These are phyloP conservation scores for Microplitis deprimator DNA, from an alignment of 2,888 invertebrate species.

Conservation along the genomic window DNA sequence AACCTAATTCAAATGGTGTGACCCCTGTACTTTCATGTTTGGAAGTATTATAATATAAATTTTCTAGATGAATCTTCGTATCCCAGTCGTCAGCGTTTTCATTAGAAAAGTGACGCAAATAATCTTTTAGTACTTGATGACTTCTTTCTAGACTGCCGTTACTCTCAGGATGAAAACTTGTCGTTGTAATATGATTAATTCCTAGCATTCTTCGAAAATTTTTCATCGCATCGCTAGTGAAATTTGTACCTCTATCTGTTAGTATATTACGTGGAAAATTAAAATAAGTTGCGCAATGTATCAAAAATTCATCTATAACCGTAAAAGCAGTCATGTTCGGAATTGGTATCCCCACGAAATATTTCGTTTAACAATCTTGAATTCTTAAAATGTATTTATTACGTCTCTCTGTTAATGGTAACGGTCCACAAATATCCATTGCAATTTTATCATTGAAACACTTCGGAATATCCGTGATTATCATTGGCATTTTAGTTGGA, in stretches of 20 bases:
- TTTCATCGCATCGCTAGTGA: conserved; percentile 22
- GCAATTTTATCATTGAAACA: too few species aligned
- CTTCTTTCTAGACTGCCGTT: conserved; percentile 6
- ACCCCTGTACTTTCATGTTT: conserved; percentile 35
- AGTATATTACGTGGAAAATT: neutral
- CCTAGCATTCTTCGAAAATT: conserved; percentile 16
- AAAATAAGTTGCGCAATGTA: too few species aligned
- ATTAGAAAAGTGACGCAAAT: conserved; percentile 24
- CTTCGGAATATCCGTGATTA: too few species aligned
- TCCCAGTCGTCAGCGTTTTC: conserved; percentile 38
- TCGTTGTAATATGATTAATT: too few species aligned
- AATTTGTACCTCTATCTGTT: conserved; percentile 4
- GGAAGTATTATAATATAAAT: conserved; percentile 35
- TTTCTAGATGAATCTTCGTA: conserved; percentile 14
- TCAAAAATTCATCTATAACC: too few species aligned
- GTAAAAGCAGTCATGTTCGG: too few species aligned
- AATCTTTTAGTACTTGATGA: conserved; percentile 10
- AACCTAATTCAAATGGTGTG: conserved; percentile 22
- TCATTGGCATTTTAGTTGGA: too few species aligned
- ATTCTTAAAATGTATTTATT: too few species aligned
- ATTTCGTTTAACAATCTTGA: too few species aligned
- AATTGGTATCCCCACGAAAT: too few species aligned
- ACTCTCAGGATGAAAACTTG: conserved; percentile 14
- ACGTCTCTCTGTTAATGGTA: too few species aligned
- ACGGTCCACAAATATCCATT: too few species aligned